Percentiles rank a stretch among this genome's conserved stretches.
Conservation (phyloP, 2,888 invertebrate species). For the Stenoptilia bipunctidactyla region DNA sequence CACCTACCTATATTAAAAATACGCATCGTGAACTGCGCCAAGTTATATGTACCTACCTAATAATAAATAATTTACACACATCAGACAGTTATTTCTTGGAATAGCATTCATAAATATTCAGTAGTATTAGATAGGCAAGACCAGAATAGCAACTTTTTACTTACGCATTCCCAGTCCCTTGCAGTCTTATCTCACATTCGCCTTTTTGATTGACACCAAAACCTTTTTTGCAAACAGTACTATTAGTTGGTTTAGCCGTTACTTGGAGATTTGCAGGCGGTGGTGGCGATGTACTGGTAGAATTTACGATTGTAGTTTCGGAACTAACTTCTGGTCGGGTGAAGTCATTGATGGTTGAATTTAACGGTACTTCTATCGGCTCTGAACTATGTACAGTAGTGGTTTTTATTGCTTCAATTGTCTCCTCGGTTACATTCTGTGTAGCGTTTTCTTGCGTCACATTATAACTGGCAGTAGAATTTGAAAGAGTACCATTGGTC, state of each 20-base stretch:
- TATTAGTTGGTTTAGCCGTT: constrained; percentile 9
- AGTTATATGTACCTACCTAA: no score
- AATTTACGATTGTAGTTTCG: background rate
- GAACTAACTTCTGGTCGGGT: constrained; percentile 3
- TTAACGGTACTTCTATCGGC: constrained; percentile 7
- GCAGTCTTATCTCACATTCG: constrained; percentile 47
- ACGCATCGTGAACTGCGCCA: no score
- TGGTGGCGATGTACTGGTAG: constrained; percentile 7
- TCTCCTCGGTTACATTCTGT: constrained; percentile 13
- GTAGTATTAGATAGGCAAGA: no score
- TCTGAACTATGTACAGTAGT: constrained; percentile 9
- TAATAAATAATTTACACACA: no score
- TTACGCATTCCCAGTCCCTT: constrained; percentile 52
- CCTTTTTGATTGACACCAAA: constrained; percentile 46
- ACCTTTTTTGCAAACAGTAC: constrained; percentile 44
- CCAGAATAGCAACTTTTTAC: constrained; percentile 18
- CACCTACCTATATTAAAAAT: no score
- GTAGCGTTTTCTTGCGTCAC: background rate
- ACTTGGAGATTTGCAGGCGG: constrained; percentile 11
- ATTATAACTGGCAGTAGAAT: background rate
- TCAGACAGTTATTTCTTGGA: no score
- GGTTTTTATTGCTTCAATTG: constrained; percentile 19
- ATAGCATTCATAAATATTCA: no score
- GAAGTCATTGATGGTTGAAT: constrained; percentile 19
- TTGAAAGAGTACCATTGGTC: constrained; percentile 27